Base-by-base conservation (phyloP, 2,113 vertebrate species). In the Zonotrichia leucophrys region DNA sequence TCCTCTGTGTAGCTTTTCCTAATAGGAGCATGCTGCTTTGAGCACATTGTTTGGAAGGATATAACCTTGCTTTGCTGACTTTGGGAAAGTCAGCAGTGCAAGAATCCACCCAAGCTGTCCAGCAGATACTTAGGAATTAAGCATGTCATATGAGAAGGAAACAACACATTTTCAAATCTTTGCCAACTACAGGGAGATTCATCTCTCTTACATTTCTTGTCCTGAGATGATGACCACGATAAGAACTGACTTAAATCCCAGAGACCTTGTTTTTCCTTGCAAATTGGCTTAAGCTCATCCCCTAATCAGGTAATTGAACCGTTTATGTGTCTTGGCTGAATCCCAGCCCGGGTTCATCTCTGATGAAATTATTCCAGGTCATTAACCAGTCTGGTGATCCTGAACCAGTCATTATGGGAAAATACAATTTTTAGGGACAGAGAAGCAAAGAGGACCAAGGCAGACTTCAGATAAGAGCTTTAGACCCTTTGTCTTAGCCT, bases 81-180 rank as follows among this genome's bases (percentile, higher is more conserved):
- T 77, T 90, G 84, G 76, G 76, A 83, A 80, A 92, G 37, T 31
- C 83, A 96, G 68, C 53, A 19, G 47, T 44, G 82, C 46, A 90
- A 49, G 56, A 94, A 96, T 94, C 72, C 53, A 18, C 79, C 72
- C 83, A 27, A 58, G 41, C 46, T 77, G 79, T 68, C 86, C 95
- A 94, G 73, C 64, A 94, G 92, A 93, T 56, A 68, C 41, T 92
- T 75, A 3, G 73, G 92, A 95, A 96, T 95, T 89, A 94, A 93
- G n/a, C 28, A 15, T 75, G 72, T 94, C 92, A 83, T 89, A 60
- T 83, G 88, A 96, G 93, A 44, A 95, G 93, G 93, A 96, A 96
- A 89, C 77, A 77, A 90, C 52, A 78, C 31, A 75, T 94, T 88
- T 88, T 89, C 85, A 78, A 33, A 86, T 78, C 92, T 75, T 83